Evolutionary conservation across 2,888 invertebrate genomes (phyloP), one percentile per base, ranked within the genome.

Genomic region (Sinhomidia bicolor): DNA sequence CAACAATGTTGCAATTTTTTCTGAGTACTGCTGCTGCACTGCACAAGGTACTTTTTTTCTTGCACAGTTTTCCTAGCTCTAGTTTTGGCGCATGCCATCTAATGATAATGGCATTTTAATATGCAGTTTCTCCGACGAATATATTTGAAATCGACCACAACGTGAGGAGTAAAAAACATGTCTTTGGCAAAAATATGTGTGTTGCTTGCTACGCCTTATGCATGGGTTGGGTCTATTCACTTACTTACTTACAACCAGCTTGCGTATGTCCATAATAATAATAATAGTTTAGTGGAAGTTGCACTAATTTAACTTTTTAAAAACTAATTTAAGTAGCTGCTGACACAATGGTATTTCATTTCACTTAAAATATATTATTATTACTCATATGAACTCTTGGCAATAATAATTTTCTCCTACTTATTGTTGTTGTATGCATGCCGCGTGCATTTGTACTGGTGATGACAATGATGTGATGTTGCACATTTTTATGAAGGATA

Each of bases 21-120:
- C n/a, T n/a, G n/a, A n/a, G n/a, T n/a, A n/a, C n/a, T n/a, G n/a
- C n/a, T n/a, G n/a, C n/a, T 60, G 26, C 36, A 65, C 23, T 29
- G 29, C 14, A 32, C 17, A 65, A 44, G 71, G 71, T 71, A 71
- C 71, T 23, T 71, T 71, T 32, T 26, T 26, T 10, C 26, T 7
- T 60, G 23, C 57, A 23, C 1, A 12, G 10, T 0, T 78, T 17
- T 9, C 7, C 44, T 41, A 29, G 54, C 10, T 32, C 17, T 80
- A 12, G 26, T 14, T n/a, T 60, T 57, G 65, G 26, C 81, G 60
- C 80, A 60, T 44, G 60, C 17, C 80, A 51, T 32, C 7, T 60
- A 54, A 78, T 74, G 82, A 65, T 82, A 82, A 82, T 82, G 57
- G 36, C 57, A 74, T 68, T 68, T 57, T 83, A 83, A 83, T 83